Evolutionary conservation across 2,888 invertebrate species (phyloP), one percentile per base, ranked within the genome.

Genomic region (Synergus laeviventris): DNA sequence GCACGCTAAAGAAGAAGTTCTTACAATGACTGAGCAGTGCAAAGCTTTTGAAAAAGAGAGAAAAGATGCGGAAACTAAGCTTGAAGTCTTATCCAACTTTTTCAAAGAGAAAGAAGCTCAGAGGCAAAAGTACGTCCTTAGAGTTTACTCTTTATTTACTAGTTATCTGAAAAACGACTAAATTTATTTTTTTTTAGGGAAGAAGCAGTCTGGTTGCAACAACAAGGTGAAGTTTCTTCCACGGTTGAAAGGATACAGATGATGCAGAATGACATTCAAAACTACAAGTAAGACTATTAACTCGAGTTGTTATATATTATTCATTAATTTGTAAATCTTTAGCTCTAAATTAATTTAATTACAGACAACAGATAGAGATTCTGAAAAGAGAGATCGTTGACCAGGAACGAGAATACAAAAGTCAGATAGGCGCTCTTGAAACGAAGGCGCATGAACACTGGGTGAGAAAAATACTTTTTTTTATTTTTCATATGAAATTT

Each of bases 71-170:
- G 93, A 94, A 84, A 97, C 97, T 0, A 94, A 96, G 85, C 92
- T 98, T 1, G 96, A 96, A 87, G 97, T 98, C 1, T 92, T 98
- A 59, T 95, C 96, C 0, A 95, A 95, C 87, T 98, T 97, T 91
- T 98, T 98, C 92, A 96, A 97, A 87, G 97, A 98, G 82, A 95
- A 96, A 85, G 98, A 98, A 91, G 93, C 94, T 16, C 96, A 97
- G 91, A 92, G 97, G 70, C 94, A 97, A 91, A 97, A 97, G 96
- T 97, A 93, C 92, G 76, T 31, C 59, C 60, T 45, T 56, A 70
- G 1, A 21, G 77, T 59, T 74, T 73, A 36, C 78, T 62, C 21
- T 77, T 49, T 78, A 66, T 24, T 74, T 16, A 42, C 31, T 49
- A 42, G 2, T 21, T 12, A 2, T 76, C 74, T 70, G 59, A 66